Evolutionary conservation across 1,140 invertebrate genomes (phyloP).

Genomic region (Tetramorium simillimum): DNA sequence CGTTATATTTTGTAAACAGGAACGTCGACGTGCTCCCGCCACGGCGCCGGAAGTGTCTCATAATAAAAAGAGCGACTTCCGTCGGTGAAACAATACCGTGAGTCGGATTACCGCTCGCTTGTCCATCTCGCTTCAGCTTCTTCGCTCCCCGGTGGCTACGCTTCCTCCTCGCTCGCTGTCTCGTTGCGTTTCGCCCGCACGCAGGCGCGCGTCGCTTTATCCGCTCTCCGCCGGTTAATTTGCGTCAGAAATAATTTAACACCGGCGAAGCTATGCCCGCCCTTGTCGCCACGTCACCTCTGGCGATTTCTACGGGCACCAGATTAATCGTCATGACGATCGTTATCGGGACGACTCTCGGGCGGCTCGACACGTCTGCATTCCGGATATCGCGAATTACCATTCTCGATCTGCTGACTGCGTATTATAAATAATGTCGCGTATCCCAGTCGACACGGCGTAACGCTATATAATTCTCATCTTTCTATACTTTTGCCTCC

Average conservation of each 20-base stretch:
- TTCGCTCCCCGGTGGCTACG: conserved; percentile 4
- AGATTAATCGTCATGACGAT: conserved; percentile 58
- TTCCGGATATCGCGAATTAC: conserved; percentile 60
- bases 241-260: conserved; percentile 70
- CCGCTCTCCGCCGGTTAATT: conserved; percentile 63
- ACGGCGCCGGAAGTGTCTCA: conserved; percentile 77
- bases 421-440: conserved; percentile 56
- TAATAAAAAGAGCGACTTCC: conserved; percentile 81
- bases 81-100: conserved; percentile 79
- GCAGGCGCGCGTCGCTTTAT: conserved; percentile 38
- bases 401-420: conserved; percentile 44
- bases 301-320: conserved; percentile 47
- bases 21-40: conserved; percentile 49
- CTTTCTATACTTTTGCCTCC: neutral
- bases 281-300: conserved; percentile 56
- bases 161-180: conserved; percentile 28
- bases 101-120: conserved; percentile 60
- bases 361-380: conserved; percentile 20
- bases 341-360: conserved; percentile 50
- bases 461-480: conserved; percentile 22
- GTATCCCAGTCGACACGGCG: conserved; percentile 11
- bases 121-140: conserved; percentile 35
- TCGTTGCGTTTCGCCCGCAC: conserved; percentile 36
- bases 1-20: conserved; percentile 69
- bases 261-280: conserved; percentile 37